phyloP scores from a whole-genome alignment of 2,797 vertebrate species.

The Botia almorhae region DNA sequence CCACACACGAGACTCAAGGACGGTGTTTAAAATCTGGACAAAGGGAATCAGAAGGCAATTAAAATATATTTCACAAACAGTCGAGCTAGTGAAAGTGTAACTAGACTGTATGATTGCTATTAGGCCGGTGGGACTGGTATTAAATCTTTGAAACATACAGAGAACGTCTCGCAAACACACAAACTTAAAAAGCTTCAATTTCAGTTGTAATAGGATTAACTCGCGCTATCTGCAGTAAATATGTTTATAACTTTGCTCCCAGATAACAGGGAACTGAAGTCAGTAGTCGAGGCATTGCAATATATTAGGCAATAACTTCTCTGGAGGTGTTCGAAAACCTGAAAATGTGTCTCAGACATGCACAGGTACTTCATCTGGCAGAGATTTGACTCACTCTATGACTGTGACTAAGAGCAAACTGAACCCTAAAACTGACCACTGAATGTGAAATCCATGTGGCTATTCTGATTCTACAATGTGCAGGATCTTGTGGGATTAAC shows the following conservation, averaged over 20 bases:
- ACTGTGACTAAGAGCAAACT: background rate
- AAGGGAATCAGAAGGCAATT: slow-evolving; percentile 47
- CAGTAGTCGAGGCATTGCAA: slow-evolving; percentile 23
- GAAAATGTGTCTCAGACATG: background rate
- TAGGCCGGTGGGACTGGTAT: slow-evolving; percentile 39
- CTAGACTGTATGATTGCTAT: slow-evolving; percentile 44
- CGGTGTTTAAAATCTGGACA: slow-evolving; percentile 2
- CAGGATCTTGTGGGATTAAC: background rate
- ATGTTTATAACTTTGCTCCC: slow-evolving; percentile 45
- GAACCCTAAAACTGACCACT: background rate
- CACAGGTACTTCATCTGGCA: background rate
- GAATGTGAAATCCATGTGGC: background rate
- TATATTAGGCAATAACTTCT: slow-evolving; percentile 24
- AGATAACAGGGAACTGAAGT: slow-evolving; percentile 35
- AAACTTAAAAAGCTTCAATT: slow-evolving; percentile 44
- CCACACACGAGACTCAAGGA: slow-evolving; percentile 41
- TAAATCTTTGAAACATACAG: slow-evolving; percentile 34
- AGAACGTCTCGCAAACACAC: slow-evolving; percentile 32
- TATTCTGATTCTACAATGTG: background rate
- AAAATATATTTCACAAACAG: slow-evolving; percentile 49
- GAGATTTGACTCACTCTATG: background rate
- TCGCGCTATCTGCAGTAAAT: slow-evolving; percentile 45
- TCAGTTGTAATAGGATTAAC: slow-evolving; percentile 43
- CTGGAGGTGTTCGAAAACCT: background rate
- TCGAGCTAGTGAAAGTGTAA: slow-evolving; percentile 23